Conservation (phyloP, 2,113 vertebrate genomes). For the Ailurus styani region DNA sequence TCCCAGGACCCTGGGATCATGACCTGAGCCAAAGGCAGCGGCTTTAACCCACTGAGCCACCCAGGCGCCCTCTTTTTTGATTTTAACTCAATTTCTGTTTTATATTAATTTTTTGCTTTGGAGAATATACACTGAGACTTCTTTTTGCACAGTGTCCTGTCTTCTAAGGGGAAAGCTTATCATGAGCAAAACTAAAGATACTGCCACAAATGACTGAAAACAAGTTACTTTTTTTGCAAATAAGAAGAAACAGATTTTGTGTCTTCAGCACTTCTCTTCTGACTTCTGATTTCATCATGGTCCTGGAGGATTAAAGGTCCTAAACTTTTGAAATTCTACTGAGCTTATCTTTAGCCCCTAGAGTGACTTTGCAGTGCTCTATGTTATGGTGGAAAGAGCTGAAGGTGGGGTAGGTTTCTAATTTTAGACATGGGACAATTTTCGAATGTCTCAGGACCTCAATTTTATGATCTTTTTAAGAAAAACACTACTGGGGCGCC, state of each 20-base stretch:
- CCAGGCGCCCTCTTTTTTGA: no score
- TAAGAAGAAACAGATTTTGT: background rate
- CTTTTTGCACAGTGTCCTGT: background rate
- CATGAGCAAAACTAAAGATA: background rate
- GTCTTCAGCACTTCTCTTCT: background rate
- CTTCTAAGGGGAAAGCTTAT: background rate
- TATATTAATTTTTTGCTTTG: background rate
- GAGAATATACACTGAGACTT: background rate
- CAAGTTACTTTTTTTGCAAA: background rate
- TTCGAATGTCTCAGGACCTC: conserved; percentile 36
- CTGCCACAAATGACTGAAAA: background rate
- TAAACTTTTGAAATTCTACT: conserved; percentile 39
- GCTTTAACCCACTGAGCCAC: no score
- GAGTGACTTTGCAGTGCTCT: conserved; percentile 17
- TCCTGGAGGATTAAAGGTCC: conserved; percentile 8
- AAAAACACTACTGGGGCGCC: background rate
- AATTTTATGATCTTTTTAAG: conserved; percentile 32
- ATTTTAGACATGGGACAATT: conserved; percentile 41
- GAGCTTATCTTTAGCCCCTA: conserved; percentile 18
- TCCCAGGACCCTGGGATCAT: no score
- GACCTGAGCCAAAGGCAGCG: no score
- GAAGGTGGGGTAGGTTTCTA: conserved; percentile 3
- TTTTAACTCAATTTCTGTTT: background rate
- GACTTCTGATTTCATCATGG: background rate
- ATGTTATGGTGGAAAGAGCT: background rate